These are phyloP conservation scores for Panzeria rudis DNA, from an alignment of 2,888 invertebrate genomes.

Conservation along the genomic window DNA sequence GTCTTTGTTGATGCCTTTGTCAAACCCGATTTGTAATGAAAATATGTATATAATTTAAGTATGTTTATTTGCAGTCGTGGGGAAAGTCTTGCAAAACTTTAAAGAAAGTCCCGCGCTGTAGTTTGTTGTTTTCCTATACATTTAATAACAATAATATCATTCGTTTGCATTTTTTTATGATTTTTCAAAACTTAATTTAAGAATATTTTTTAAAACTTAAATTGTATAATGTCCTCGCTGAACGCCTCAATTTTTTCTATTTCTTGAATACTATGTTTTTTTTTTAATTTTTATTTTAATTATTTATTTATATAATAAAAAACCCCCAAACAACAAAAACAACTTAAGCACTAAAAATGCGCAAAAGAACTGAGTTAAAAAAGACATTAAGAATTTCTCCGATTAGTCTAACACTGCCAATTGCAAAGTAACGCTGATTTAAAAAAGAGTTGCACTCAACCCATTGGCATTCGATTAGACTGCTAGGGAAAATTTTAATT, in stretches of 20 bases:
- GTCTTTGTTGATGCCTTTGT: no score
- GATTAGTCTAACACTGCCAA: slow-evolving; percentile 59
- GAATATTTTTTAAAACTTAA: no score
- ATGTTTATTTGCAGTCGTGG: no score
- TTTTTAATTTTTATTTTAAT: neutral
- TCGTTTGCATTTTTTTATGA: no score
- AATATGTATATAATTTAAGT: no score
- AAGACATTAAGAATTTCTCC: slow-evolving; percentile 64
- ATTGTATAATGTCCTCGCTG: no score
- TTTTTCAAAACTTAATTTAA: no score
- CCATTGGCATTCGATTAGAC: slow-evolving; percentile 58
- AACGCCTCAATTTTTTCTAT: neutral
- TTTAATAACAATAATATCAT: no score
- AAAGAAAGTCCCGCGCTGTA: no score
- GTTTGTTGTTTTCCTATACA: no score
- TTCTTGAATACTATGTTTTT: neutral
- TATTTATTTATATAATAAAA: slow-evolving; percentile 19
- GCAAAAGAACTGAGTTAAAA: slow-evolving; percentile 72
- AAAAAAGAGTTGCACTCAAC: slow-evolving; percentile 52
- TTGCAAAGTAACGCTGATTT: slow-evolving; percentile 48
- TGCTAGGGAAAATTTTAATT: slow-evolving; percentile 50
- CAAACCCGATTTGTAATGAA: no score
- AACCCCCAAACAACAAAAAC: slow-evolving; percentile 44
- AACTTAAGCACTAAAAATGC: slow-evolving; percentile 71
- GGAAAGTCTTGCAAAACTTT: no score